These are phyloP conservation scores for Distichodus sexfasciatus DNA, from an alignment of 2,797 vertebrate species.

Conservation along the genomic window DNA sequence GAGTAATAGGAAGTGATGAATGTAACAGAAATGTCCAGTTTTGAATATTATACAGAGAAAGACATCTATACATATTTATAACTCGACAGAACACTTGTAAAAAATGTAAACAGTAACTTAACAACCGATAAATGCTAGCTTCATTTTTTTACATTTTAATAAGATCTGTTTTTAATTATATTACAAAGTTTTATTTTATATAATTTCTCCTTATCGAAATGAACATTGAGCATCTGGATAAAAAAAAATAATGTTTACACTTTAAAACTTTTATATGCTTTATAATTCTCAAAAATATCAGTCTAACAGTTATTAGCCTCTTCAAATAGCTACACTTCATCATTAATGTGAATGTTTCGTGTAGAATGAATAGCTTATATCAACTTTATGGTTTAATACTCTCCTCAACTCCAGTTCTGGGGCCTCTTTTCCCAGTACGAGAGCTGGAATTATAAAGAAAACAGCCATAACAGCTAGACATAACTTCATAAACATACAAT, in stretches of 20 bases:
- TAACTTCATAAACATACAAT: slow-evolving; percentile 18
- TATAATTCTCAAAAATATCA: neutral
- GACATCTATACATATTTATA: slow-evolving; percentile 80
- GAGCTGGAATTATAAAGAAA: too few relatives aligned
- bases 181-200: slow-evolving; percentile 72
- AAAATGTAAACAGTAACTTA: slow-evolving; percentile 62
- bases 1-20: slow-evolving; percentile 61
- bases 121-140: slow-evolving; percentile 55
- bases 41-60: slow-evolving; percentile 50
- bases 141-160: slow-evolving; percentile 68
- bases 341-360: slow-evolving; percentile 22
- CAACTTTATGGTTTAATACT: neutral
- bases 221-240: slow-evolving; percentile 55
- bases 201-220: slow-evolving; percentile 66
- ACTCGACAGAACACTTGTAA: slow-evolving; percentile 73
- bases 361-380: neutral
- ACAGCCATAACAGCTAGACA: neutral
- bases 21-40: slow-evolving; percentile 62
- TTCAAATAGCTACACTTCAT: slow-evolving; percentile 18
- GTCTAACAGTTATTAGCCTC: slow-evolving; percentile 5
- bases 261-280: slow-evolving; percentile 18
- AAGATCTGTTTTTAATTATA: slow-evolving; percentile 63
- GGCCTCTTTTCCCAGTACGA: too few relatives aligned
- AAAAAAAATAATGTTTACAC: slow-evolving; percentile 19
- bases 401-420: neutral